Percentiles rank a stretch among this genome's conserved stretches.
phyloP scores from a whole-genome alignment of 2,797 vertebrate species.

The Odontamblyopus lacepedii region DNA sequence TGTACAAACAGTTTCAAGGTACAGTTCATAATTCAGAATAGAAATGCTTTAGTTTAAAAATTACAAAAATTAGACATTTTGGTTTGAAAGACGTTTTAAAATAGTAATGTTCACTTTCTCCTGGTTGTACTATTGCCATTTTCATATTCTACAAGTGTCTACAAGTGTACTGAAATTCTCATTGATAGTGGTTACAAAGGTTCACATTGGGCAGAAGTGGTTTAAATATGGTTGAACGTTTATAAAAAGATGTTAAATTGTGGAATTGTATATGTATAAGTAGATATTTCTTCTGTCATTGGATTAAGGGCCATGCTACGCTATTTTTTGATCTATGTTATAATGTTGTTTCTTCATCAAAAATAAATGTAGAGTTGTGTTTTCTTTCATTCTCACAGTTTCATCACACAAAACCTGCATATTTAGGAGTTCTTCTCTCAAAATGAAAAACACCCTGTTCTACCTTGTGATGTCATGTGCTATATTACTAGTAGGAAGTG shows the following conservation, averaged over 20 bases:
- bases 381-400: too few relatives aligned
- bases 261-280: not conserved
- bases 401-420: too few relatives aligned
- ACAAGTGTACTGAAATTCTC: not conserved
- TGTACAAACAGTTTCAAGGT: not conserved
- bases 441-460: too few relatives aligned
- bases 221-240: not conserved
- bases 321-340: too few relatives aligned
- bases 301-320: too few relatives aligned
- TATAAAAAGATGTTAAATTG: not conserved
- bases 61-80: not conserved
- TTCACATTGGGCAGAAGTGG: not conserved
- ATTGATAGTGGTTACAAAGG: not conserved
- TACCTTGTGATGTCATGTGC: too few relatives aligned
- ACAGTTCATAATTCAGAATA: not conserved
- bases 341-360: too few relatives aligned
- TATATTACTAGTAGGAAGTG: too few relatives aligned
- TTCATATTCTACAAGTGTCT: not conserved
- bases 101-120: not conserved
- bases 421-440: too few relatives aligned
- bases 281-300: not conserved
- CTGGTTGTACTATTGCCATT: not conserved
- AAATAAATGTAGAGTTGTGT: too few relatives aligned
- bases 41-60: not conserved
- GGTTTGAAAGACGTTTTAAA: not conserved